phyloP scores from a whole-genome alignment of 35 echinoderm and acorn worm species.

The Ophiothrix spiculata region DNA sequence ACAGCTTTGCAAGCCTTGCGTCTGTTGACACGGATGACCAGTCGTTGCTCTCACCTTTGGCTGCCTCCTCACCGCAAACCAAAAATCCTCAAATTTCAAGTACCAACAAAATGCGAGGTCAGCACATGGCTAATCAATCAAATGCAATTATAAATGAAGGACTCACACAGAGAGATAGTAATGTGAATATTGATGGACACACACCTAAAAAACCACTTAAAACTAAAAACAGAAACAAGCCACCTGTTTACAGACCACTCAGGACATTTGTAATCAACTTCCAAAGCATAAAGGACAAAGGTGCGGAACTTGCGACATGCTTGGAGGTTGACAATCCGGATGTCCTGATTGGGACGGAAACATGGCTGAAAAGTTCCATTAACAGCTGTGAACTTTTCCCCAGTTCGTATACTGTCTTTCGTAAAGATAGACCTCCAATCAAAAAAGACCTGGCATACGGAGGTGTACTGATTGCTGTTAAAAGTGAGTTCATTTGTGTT shows the following conservation, averaged over 20 bases:
- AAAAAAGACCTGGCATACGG: not conserved
- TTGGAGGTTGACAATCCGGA: slow-evolving; percentile 27
- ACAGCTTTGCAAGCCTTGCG: not conserved
- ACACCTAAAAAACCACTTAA: not conserved
- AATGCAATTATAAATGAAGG: not conserved
- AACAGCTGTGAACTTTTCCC: slow-evolving; percentile 36
- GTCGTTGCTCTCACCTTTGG: not conserved
- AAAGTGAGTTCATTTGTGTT: not conserved
- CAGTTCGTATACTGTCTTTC: slow-evolving; percentile 10
- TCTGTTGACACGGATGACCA: not conserved
- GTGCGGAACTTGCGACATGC: not conserved
- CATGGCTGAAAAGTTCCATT: slow-evolving; percentile 32
- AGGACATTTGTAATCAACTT: slow-evolving; percentile 12
- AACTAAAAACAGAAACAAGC: not conserved
- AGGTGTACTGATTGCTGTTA: not conserved
- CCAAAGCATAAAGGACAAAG: slow-evolving; percentile 35
- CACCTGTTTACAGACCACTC: not conserved
- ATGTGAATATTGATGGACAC: too few species aligned
- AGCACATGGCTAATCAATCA: not conserved
- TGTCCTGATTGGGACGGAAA: slow-evolving; percentile 25
- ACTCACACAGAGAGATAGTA: too few species aligned
- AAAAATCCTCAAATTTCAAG: not conserved
- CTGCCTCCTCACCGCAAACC: not conserved
- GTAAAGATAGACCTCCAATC: not conserved
- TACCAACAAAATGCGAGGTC: not conserved